Evolutionary conservation across 2,888 invertebrate species (phyloP).

Genomic region (Ormyrus labotus): DNA sequence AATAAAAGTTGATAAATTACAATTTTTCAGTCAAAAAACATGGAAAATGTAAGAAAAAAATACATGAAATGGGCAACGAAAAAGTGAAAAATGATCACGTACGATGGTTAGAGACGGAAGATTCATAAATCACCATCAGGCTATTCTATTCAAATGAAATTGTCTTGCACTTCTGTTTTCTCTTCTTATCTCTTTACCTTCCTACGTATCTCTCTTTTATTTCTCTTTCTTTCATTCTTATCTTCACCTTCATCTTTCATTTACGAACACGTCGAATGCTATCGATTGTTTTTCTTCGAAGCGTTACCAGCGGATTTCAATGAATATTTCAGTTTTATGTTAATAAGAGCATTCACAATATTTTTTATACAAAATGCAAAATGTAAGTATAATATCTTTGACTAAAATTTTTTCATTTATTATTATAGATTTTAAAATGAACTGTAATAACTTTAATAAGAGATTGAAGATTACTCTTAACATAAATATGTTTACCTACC

Average conservation of each 20-base stretch:
- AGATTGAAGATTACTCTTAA: too few relatives aligned
- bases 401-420: too few relatives aligned
- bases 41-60: background rate
- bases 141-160: constrained; percentile 72
- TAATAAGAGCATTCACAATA: constrained; percentile 21
- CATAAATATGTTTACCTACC: too few relatives aligned
- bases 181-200: constrained; percentile 41
- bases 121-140: constrained; percentile 70
- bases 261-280: constrained; percentile 52
- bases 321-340: constrained; percentile 55
- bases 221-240: constrained; percentile 38
- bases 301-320: constrained; percentile 48
- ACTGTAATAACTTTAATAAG: too few relatives aligned
- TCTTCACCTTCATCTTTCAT: constrained; percentile 55
- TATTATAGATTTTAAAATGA: too few relatives aligned
- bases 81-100: constrained; percentile 48
- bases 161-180: constrained; percentile 55
- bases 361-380: too few relatives aligned
- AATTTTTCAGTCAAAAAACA: background rate
- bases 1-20: background rate
- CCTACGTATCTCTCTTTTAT: constrained; percentile 27
- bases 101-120: constrained; percentile 31
- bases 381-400: too few relatives aligned
- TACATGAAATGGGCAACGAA: constrained; percentile 8
- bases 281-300: constrained; percentile 56